Conservation (phyloP, 2,113 vertebrate genomes). For the Onychostruthus taczanowskii region DNA sequence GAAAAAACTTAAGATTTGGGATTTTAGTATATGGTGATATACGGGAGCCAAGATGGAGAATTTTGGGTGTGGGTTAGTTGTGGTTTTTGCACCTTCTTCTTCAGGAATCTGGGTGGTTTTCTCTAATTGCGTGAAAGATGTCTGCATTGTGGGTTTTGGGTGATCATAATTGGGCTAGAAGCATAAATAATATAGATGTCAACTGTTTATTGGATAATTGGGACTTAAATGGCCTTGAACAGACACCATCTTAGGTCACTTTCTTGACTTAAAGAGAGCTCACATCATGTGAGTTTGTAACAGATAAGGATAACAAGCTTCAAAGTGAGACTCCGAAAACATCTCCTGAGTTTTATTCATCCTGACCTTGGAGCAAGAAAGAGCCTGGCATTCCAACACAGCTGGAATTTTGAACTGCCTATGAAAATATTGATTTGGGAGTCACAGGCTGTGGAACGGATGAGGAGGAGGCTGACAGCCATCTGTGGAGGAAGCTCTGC, state of each 20-base stretch:
- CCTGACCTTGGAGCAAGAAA: not conserved
- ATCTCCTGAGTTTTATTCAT: not conserved
- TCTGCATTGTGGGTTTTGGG: not conserved
- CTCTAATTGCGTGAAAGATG: not conserved
- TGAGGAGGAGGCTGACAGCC: constrained; percentile 34
- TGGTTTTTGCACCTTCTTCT: not conserved
- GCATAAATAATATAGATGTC: not conserved
- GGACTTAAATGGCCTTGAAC: not conserved
- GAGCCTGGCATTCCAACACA: not conserved
- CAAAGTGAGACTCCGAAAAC: not conserved
- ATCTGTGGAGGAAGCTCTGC: constrained; percentile 56
- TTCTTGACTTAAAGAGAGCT: not conserved
- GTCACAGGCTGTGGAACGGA: not conserved
- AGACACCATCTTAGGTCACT: not conserved
- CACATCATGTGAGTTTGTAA: not conserved
- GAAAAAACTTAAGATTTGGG: not conserved
- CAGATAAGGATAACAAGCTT: not conserved
- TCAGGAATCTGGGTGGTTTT: not conserved
- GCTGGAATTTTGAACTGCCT: not conserved
- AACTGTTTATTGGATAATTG: not conserved
- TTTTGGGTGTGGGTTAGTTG: not conserved
- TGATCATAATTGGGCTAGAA: not conserved
- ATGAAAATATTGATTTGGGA: constrained; percentile 39
- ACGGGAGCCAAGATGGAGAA: not conserved
- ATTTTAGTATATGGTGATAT: not conserved